These are phyloP conservation scores for Smittia sp. DNA, from an alignment of 2,888 invertebrate species.

Conservation along the genomic window DNA sequence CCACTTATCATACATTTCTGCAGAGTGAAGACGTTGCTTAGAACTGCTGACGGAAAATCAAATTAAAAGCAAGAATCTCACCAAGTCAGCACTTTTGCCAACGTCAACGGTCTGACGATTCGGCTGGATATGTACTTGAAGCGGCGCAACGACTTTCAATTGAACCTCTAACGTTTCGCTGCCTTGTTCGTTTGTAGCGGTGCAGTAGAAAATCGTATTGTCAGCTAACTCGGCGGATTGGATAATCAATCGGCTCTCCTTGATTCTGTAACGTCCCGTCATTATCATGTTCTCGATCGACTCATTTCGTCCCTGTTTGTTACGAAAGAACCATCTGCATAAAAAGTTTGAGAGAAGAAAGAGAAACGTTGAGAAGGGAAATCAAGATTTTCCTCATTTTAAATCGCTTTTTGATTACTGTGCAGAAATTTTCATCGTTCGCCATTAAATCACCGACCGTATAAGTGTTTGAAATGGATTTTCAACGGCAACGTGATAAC, in stretches of 20 bases:
- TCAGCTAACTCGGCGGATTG: constrained; percentile 55
- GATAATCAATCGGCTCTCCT: constrained; percentile 57
- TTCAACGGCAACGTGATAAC: not conserved
- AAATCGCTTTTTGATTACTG: constrained; percentile 41
- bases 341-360: constrained; percentile 2
- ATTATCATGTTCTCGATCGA: constrained; percentile 54
- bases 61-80: constrained; percentile 45
- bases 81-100: constrained; percentile 77
- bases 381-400: constrained; percentile 33
- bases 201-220: constrained; percentile 57
- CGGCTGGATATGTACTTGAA: constrained; percentile 74
- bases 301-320: constrained; percentile 55
- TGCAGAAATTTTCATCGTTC: constrained; percentile 19
- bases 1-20: constrained; percentile 78
- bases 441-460: constrained; percentile 13
- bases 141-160: constrained; percentile 62
- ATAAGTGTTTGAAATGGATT: constrained; percentile 7
- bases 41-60: constrained; percentile 48
- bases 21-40: constrained; percentile 42
- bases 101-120: constrained; percentile 73
- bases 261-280: constrained; percentile 53
- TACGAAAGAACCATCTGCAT: constrained; percentile 43
- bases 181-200: constrained; percentile 58
- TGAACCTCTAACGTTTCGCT: constrained; percentile 58
- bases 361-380: constrained; percentile 2